Evolutionary conservation across 2,888 invertebrate species (phyloP).

Genomic region (Phoenoteleia sp.): DNA sequence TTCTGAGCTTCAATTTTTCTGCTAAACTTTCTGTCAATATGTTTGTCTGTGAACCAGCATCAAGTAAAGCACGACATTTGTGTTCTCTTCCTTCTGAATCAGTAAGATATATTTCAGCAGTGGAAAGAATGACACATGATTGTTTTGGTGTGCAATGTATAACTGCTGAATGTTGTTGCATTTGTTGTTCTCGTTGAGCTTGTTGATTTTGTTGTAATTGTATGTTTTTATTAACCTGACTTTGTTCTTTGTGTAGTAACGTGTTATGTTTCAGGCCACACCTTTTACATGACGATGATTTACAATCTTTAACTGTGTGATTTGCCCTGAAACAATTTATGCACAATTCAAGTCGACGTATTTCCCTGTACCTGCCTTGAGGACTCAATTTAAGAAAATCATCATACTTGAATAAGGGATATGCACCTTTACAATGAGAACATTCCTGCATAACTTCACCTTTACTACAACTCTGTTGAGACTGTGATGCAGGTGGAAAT

Average conservation of each 20-base stretch:
- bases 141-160: not conserved
- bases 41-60: slow-evolving; percentile 9
- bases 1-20: not conserved
- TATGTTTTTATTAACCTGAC: not conserved
- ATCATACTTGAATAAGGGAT: not conserved
- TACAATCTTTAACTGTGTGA: slow-evolving; percentile 2
- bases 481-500: not conserved
- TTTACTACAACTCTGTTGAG: not conserved
- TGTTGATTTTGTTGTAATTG: not conserved
- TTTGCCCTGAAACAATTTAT: slow-evolving; percentile 11
- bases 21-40: slow-evolving; percentile 13
- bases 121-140: slow-evolving; percentile 14
- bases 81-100: slow-evolving; percentile 22
- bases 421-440: slow-evolving; percentile 1
- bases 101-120: slow-evolving; percentile 1
- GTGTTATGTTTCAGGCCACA: not conserved
- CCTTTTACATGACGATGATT: not conserved
- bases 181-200: not conserved
- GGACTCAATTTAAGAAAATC: not conserved
- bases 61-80: slow-evolving; percentile 30
- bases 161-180: not conserved
- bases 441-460: not conserved
- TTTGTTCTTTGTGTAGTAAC: not conserved
- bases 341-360: not conserved
- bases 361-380: not conserved